These are phyloP conservation scores for Mionectes olivaceus DNA, from an alignment of 2,797 vertebrate species.

Conservation along the genomic window DNA sequence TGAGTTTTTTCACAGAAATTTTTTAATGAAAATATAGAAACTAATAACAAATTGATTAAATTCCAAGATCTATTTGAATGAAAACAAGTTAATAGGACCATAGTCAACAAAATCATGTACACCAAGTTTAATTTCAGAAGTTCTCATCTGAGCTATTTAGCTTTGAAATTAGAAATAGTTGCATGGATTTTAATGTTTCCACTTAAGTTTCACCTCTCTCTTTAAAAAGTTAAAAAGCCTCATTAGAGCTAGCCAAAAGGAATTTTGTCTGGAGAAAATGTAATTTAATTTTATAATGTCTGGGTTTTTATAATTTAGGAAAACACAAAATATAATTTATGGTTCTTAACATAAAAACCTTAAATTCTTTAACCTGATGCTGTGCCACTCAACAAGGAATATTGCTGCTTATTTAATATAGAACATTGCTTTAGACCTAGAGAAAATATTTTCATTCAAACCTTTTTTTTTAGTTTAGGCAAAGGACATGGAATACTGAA, in stretches of 20 bases:
- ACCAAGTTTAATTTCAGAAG: not conserved
- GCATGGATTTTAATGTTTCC: not conserved
- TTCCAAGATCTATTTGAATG: not conserved
- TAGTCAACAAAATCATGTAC: not conserved
- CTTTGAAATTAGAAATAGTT: not conserved
- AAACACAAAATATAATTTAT: not conserved
- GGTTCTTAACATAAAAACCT: not conserved
- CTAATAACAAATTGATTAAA: not conserved
- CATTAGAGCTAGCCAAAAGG: not conserved
- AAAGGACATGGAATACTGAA: not conserved
- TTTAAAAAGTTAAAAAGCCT: not conserved
- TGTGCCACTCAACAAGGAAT: not conserved
- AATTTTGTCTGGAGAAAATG: not conserved
- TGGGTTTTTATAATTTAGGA: not conserved
- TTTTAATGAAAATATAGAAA: no score
- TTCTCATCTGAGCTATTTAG: not conserved
- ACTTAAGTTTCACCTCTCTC: not conserved
- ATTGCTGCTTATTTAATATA: not conserved
- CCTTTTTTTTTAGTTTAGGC: not conserved
- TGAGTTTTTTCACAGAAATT: no score
- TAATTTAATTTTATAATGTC: not conserved
- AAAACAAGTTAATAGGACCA: not conserved
- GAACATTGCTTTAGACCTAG: not conserved
- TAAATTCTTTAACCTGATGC: not conserved
- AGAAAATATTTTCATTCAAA: not conserved